Percentiles rank a stretch among this genome's conserved stretches.
phyloP scores from a whole-genome alignment of 2,888 invertebrate genomes.

The Portevinia maculata region DNA sequence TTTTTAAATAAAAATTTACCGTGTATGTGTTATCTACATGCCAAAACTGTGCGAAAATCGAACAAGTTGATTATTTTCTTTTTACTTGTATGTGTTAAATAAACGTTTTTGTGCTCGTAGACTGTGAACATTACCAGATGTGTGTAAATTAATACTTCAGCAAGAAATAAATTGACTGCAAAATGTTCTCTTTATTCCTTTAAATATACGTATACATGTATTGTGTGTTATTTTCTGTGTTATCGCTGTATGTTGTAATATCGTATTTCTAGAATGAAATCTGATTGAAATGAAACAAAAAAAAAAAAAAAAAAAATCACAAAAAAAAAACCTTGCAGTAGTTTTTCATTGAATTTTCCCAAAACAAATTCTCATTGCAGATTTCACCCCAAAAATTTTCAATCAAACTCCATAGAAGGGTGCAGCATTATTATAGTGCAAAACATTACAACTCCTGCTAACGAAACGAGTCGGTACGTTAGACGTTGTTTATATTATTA shows the following conservation, averaged over 20 bases:
- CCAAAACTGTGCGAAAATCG: constrained; percentile 24
- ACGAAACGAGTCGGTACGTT: constrained; percentile 76
- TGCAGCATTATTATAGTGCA: constrained; percentile 74
- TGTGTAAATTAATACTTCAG: constrained; percentile 47
- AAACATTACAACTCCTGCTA: constrained; percentile 76
- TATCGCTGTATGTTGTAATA: constrained; percentile 67
- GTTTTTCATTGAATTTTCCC: constrained; percentile 58
- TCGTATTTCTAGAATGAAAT: constrained; percentile 54
- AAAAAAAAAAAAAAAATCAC: too few species aligned
- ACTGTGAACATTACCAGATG: constrained; percentile 56
- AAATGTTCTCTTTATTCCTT: constrained; percentile 43
- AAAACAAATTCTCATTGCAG: constrained; percentile 75
- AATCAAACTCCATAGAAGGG: constrained; percentile 74
- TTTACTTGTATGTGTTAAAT: constrained; percentile 43
- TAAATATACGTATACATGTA: constrained; percentile 47
- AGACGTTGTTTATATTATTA: constrained; percentile 66
- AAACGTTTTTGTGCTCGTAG: constrained; percentile 57
- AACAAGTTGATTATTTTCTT: constrained; percentile 25
- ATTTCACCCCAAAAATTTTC: constrained; percentile 75
- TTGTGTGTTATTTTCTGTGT: constrained; percentile 55
- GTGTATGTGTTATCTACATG: constrained; percentile 49
- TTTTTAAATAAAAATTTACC: constrained; percentile 31
- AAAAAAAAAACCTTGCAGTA: constrained; percentile 27
- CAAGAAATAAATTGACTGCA: constrained; percentile 10
- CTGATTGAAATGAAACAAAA: constrained; percentile 33